Base-by-base conservation (phyloP, 1,140 invertebrate genomes). In the Drosophila sp. region DNA sequence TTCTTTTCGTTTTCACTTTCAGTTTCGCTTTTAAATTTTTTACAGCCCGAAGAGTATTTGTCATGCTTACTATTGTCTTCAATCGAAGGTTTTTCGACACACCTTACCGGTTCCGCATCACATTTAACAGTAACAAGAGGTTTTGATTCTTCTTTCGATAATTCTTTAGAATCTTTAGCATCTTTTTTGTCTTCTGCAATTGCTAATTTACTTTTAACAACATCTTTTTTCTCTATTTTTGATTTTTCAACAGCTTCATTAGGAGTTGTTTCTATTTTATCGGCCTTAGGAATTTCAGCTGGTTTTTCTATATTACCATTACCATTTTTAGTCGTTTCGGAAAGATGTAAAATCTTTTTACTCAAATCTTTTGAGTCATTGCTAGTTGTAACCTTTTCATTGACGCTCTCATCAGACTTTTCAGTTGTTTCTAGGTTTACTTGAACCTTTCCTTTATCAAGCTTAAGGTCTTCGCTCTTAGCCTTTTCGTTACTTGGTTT, bases 11-110 rank as follows among this genome's bases (percentile, higher is more conserved):
- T 44, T 44, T 27, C 44, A 27, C 44, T 27, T 27, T 27, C 8
- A 6, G 23, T 50, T 50, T 50, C 44, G 3, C 44, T 25, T 27
- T 50, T 50, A 33, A 40, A 25, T 33, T 63, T 50, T 23, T 47
- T 41, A 61, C 23, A 41, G 1, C 4, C 44, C 8, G 44, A 50
- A 25, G 44, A 10, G 44, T 50, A 50, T 27, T 50, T 23, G 1
- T 50, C 44, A 8, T 50, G 23, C 8, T 50, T 50, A 27, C 41
- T 50, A 41, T 58, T 63, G 23, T 1, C 8, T 23, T 71, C 55
- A 11, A 33, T 17, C 58, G 38, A 23, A 30, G 38, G 8, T 23
- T 40, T 55, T 50, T 50, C 1, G 0, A 23, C n/a, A 47, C n/a
- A 41, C 4, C 4, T 35, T 35, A 1, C 32, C 60, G 25, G n/a